Evolutionary conservation across 1,140 invertebrate species (phyloP).

Genomic region (Cheumatopsyche charites): DNA sequence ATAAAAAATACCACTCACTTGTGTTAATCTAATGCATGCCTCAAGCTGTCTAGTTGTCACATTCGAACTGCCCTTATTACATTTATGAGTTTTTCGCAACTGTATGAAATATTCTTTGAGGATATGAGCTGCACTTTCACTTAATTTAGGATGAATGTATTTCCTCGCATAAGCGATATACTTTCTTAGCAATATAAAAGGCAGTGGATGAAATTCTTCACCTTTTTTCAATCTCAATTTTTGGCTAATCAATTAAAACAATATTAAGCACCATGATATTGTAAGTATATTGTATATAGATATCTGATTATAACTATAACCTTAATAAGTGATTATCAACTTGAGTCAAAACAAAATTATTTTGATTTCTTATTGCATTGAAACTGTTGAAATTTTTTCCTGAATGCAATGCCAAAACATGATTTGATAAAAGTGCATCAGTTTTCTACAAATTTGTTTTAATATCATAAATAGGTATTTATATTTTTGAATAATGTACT

Average conservation of each 20-base stretch:
- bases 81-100: slow-evolving; percentile 71
- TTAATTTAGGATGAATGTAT: slow-evolving; percentile 84
- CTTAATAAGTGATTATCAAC: background rate
- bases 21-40: slow-evolving; percentile 85
- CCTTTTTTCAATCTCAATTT: slow-evolving; percentile 66
- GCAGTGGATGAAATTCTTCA: slow-evolving; percentile 74
- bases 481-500: too few relatives aligned
- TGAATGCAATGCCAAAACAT: slow-evolving; percentile 79
- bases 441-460: slow-evolving; percentile 52
- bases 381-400: slow-evolving; percentile 55
- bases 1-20: slow-evolving; percentile 52
- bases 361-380: background rate
- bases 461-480: background rate
- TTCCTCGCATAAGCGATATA: slow-evolving; percentile 91
- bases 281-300: too few relatives aligned
- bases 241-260: slow-evolving; percentile 51
- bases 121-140: slow-evolving; percentile 69
- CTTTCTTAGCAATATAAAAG: slow-evolving; percentile 79
- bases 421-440: slow-evolving; percentile 79
- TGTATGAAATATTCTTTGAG: slow-evolving; percentile 85
- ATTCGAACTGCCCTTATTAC: slow-evolving; percentile 62
- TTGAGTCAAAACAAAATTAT: background rate
- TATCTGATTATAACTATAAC: background rate
- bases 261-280: background rate
- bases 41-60: slow-evolving; percentile 86